Conservation (phyloP, 2,888 invertebrate genomes). For the Standfussiana lucernea region DNA sequence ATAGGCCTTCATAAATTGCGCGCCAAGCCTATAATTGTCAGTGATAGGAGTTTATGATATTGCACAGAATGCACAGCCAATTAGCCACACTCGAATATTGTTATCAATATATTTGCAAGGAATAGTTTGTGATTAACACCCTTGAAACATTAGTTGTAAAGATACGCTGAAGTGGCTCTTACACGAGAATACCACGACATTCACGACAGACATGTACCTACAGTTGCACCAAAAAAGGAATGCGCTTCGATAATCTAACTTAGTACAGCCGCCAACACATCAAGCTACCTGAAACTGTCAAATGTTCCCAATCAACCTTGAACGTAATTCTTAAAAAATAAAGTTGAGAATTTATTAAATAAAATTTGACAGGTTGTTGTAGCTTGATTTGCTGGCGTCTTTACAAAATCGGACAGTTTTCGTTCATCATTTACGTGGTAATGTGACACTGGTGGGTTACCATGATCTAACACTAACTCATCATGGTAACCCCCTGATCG, state of each 20-base stretch:
- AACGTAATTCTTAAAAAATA: too few species aligned
- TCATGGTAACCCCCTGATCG: too few species aligned
- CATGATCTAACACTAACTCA: too few species aligned
- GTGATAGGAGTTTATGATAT: neutral
- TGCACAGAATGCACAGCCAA: neutral
- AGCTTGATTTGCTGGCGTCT: too few species aligned
- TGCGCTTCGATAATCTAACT: neutral
- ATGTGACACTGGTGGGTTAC: too few species aligned
- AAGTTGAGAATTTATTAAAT: too few species aligned
- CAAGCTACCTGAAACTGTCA: too few species aligned
- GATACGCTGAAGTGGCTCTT: slow-evolving; percentile 30
- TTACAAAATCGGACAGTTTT: neutral
- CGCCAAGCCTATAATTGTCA: neutral
- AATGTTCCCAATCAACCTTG: too few species aligned
- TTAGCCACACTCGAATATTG: slow-evolving; percentile 2
- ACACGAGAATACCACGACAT: neutral
- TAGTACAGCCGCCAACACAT: too few species aligned
- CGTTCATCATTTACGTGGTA: neutral
- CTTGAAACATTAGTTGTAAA: neutral
- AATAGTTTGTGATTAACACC: slow-evolving; percentile 3
- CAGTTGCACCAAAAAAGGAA: neutral
- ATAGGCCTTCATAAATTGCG: neutral
- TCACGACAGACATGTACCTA: slow-evolving; percentile 9
- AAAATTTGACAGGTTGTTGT: too few species aligned
- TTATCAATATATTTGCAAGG: slow-evolving; percentile 17